Percentiles rank a stretch among this genome's conserved stretches.
phyloP scores from a whole-genome alignment of 2,888 invertebrate genomes.

The Rhagonycha lutea region DNA sequence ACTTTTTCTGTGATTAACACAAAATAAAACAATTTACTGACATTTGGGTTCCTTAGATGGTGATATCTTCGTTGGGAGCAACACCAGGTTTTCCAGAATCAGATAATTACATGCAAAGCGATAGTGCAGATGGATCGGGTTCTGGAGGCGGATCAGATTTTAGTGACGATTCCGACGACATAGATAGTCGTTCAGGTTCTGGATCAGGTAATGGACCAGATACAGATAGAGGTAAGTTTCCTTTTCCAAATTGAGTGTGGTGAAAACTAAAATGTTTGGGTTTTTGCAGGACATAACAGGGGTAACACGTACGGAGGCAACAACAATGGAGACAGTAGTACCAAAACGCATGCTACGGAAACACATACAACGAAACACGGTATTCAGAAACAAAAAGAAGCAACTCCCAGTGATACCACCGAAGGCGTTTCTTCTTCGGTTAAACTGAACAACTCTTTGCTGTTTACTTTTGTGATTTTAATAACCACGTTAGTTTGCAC shows the following conservation, averaged over 20 bases:
- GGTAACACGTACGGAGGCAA: background rate
- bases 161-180: slow-evolving; percentile 59
- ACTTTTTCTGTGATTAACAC: slow-evolving; percentile 20
- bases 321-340: background rate
- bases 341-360: background rate
- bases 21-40: background rate
- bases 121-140: slow-evolving; percentile 65
- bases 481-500: background rate
- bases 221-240: slow-evolving; percentile 14
- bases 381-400: background rate
- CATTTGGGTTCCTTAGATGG: slow-evolving; percentile 45
- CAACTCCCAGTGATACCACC: background rate
- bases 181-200: slow-evolving; percentile 49
- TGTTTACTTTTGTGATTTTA: background rate
- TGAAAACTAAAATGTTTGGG: background rate
- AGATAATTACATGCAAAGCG: slow-evolving; percentile 61
- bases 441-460: background rate
- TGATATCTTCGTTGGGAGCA: slow-evolving; percentile 50
- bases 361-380: slow-evolving; percentile 4
- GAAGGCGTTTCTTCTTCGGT: background rate
- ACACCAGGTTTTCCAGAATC: slow-evolving; percentile 48
- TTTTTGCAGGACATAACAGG: background rate
- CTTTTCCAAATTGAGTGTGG: background rate
- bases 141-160: slow-evolving; percentile 60
- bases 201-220: slow-evolving; percentile 49